Evolutionary conservation across 92 coral and sea anemone genomes (phyloP), one percentile per base, ranked within the genome.

Genomic region (Paramuricea clavata): DNA sequence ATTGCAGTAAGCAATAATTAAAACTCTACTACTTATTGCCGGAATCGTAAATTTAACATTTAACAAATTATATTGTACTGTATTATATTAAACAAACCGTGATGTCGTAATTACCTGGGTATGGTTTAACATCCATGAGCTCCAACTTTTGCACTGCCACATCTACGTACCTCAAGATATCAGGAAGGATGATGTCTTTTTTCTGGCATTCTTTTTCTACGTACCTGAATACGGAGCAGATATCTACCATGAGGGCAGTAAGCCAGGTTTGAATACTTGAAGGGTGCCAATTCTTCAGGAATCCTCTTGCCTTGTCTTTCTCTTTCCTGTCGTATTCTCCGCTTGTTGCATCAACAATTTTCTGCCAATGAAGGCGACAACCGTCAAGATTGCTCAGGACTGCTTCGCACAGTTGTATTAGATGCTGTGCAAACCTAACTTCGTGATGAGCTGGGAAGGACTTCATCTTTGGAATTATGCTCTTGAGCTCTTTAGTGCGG

Each of bases 111-210:
- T 74, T 42, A 74, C 80, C 80, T 43, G 61, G 80, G n/a, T 74
- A 74, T 74, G 80, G 60, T 13, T 74, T 21, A 0, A 3, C 21
- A 23, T 47, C 3, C 34, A 74, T 1, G 19, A 74, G 12, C 16
- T 74, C 80, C 0, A 74, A 13, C 43, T 74, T 74, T 42, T 74
- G 80, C 30, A 74, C 7, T 0, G 80, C 80, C 0, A 74, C n/a
- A 42, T 74, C 80, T 74, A 60, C 43, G 60, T 74, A 74, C n/a
- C 21, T 74, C 61, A 74, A 74, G 57, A 74, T 74, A 74, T 74
- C 80, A 21, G 80, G 80, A 74, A 74, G 0, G 36, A 70, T 70
- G 1, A 70, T 70, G 13, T n/a, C 12, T 5, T 50, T 50, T 50
- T 70, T 70, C 77, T 70, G 77, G 4, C 50, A 3, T 32, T 70